Conservation (phyloP, 2,113 vertebrate genomes). For the Calidris pygmaea region DNA sequence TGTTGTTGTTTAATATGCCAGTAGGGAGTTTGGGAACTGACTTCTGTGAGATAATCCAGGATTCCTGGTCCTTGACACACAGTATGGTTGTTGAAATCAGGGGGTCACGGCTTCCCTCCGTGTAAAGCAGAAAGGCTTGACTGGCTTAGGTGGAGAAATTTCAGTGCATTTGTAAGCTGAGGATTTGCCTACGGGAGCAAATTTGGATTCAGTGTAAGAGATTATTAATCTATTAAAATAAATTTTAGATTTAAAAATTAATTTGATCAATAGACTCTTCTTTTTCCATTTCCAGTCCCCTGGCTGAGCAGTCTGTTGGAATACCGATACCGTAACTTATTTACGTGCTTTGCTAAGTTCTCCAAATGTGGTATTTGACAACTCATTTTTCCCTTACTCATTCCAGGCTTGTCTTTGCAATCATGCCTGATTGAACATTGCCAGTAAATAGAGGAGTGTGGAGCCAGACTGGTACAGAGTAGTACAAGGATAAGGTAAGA, state of each 20-base stretch:
- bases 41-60: background rate
- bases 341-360: background rate
- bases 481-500: background rate
- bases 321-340: background rate
- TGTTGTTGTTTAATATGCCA: background rate
- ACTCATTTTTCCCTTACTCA: background rate
- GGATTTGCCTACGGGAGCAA: background rate
- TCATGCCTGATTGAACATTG: background rate
- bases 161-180: accelerated
- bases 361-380: background rate
- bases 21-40: background rate
- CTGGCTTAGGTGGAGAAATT: background rate
- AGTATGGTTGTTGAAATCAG: background rate
- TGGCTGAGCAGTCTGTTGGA: background rate
- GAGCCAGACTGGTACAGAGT: background rate
- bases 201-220: background rate
- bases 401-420: background rate
- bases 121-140: background rate
- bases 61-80: background rate
- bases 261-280: background rate
- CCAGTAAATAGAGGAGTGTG: background rate
- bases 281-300: background rate
- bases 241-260: background rate
- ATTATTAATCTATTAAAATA: background rate
- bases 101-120: background rate